Base-by-base conservation (phyloP, 2,113 vertebrate genomes). In the Harpagus bidentatus region DNA sequence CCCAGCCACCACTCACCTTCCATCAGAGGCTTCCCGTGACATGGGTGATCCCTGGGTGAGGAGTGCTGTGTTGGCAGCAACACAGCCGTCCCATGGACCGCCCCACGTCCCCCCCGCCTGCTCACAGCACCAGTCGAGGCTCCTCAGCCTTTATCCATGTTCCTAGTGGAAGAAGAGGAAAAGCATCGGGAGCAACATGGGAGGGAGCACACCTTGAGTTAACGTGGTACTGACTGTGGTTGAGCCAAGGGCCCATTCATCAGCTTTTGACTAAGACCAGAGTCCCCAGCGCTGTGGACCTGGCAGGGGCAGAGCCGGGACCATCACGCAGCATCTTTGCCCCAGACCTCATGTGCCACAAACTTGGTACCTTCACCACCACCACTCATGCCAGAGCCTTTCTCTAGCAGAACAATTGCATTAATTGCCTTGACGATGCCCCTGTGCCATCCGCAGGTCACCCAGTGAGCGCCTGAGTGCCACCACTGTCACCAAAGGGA, bases 1-100 rank as follows among this genome's bases (percentile, higher is more conserved):
- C 48, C 47, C 23, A 26, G 4, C 23, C 84, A 58, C 34, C 67
- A n/a, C 97, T 95, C 86, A 97, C 97, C 97, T 70, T 94, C 97
- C 97, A 97, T 97, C 61, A 73, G 97, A 83, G 84, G 76, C 40
- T 47, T 95, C 81, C 91, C 0, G 77, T 87, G 94, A 70, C 95
- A 94, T 95, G 65, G 26, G 77, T 10, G 40, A 62, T 88, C 43
- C 58, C 58, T 10, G 65, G 82, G 70, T 0, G 0, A 92, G 61
- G 58, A 78, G 42, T 7, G 0, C 72, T 31, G 31, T 21, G 77
- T 67, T n/a, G 65, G 82, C 94, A 92, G 79, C 59, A 70, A 76
- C 2, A 31, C 42, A 0, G 55, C 21, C 1, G 56, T 87, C 87
- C 85, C 92, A 88, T 88, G 81, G 92, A 66, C 69, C 3, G 2